A percentile compares a stretch with the other conserved stretches of the same genome.
phyloP scores from a whole-genome alignment of 2,797 vertebrate species.

The Syngnathus rostellatus region DNA sequence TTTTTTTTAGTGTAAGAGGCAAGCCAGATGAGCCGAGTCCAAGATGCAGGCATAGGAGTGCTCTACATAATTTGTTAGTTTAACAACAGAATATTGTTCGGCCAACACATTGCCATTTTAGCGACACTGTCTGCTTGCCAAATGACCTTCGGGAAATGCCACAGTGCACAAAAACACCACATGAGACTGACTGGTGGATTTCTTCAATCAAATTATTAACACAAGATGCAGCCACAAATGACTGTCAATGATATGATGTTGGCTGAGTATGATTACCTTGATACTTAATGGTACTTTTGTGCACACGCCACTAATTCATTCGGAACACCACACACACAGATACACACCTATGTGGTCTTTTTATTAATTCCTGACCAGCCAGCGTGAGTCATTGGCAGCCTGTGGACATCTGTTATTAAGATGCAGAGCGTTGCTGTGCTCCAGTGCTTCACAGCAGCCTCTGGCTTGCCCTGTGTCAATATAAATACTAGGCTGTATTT shows the following conservation, averaged over 20 bases:
- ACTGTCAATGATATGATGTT: neutral
- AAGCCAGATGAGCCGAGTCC: neutral
- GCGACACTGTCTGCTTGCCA: neutral
- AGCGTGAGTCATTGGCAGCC: conserved; percentile 33
- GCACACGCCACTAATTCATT: conserved; percentile 9
- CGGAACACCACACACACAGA: conserved; percentile 4
- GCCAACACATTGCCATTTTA: neutral
- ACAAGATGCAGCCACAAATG: conserved; percentile 1
- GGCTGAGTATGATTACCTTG: conserved; percentile 1
- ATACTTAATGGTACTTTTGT: neutral
- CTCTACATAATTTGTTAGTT: neutral
- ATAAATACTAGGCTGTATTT: conserved; percentile 21
- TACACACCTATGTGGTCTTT: conserved; percentile 7
- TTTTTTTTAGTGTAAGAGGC: neutral
- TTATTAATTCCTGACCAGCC: conserved; percentile 33
- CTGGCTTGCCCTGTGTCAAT: conserved; percentile 32
- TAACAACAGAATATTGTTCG: too few relatives aligned
- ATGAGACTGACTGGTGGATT: neutral
- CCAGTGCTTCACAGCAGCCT: conserved; percentile 30
- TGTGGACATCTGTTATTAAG: conserved; percentile 41
- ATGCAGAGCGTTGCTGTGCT: conserved; percentile 28
- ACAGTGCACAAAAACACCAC: neutral
- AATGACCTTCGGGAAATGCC: conserved; percentile 8
- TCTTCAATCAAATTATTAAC: neutral
- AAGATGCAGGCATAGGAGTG: neutral